Percentiles rank a stretch among this genome's conserved stretches.
Evolutionary conservation across 2,888 invertebrate species (phyloP).

Genomic region (Rotaria sp.): DNA sequence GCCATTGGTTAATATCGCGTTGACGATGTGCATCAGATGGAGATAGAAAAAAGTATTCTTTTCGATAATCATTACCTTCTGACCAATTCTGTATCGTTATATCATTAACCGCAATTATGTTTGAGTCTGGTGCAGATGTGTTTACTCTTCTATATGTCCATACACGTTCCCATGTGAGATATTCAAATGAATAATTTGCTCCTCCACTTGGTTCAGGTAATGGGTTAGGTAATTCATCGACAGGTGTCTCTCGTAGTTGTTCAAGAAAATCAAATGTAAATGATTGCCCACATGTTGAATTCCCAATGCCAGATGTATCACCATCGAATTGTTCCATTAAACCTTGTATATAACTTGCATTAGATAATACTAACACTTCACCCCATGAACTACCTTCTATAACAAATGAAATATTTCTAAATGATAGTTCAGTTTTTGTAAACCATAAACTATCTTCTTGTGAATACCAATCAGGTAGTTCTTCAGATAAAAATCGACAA

Average conservation of each 20-base stretch:
- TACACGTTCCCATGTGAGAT: slow-evolving; percentile 39
- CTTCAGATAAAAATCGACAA: slow-evolving; percentile 29
- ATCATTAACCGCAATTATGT: slow-evolving; percentile 33
- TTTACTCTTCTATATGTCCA: slow-evolving; percentile 42
- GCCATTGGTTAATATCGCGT: slow-evolving; percentile 37
- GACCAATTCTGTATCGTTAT: slow-evolving; percentile 43
- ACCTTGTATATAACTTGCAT: slow-evolving; percentile 41
- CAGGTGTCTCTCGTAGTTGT: not conserved
- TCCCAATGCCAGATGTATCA: no score
- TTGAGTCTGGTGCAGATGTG: slow-evolving; percentile 19
- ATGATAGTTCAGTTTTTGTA: slow-evolving; percentile 33
- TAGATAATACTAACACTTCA: slow-evolving; percentile 41
- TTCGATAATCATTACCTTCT: slow-evolving; percentile 42
- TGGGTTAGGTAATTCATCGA: no score
- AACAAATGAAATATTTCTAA: slow-evolving; percentile 33
- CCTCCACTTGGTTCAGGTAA: not conserved
- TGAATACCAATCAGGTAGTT: slow-evolving; percentile 40
- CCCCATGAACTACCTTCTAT: slow-evolving; percentile 42
- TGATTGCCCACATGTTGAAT: slow-evolving; percentile 41
- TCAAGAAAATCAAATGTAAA: slow-evolving; percentile 41
- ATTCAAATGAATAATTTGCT: slow-evolving; percentile 39
- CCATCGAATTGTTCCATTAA: slow-evolving; percentile 41
- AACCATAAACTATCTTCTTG: slow-evolving; percentile 38
- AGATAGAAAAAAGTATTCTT: slow-evolving; percentile 39
- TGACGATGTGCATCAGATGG: slow-evolving; percentile 32